Base-by-base conservation (phyloP, 2,113 vertebrate genomes). In the Deroptyus accipitrinus region DNA sequence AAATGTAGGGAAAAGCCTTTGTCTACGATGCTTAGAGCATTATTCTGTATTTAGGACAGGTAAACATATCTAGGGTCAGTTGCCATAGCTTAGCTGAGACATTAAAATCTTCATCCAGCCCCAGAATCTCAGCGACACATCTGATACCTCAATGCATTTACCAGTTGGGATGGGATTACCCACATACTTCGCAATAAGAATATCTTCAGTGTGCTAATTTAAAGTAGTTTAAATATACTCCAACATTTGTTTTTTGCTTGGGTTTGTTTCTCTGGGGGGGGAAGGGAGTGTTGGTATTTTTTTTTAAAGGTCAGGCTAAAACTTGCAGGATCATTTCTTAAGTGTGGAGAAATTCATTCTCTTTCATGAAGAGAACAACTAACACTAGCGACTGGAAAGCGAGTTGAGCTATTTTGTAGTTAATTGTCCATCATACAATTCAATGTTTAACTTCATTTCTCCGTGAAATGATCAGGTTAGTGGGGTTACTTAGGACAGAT, bases 401-500 rank as follows among this genome's bases (percentile, higher is more conserved):
- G 0, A 86, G 48, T 13, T 48, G 52, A 86, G 22, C 61, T 61
- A 64, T 90, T 83, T 49, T 88, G 39, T 52, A 79, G 30, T 44
- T 41, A 72, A 72, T 55, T 75, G 22, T 44, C 35, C 55, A 46
- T 52, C 16, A 64, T 4, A 55, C 10, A 92, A 57, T 20, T 86
- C 73, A 80, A 14, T 31, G 19, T 75, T 88, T 93, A 72, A 75
- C 62, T 87, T 87, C 13, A 86, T 80, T 78, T 88, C 51, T 52
- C 63, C 83, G 31, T 17, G 19, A 87, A 77, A 42, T 0, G 0
- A 10, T 70, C 37, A 15, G 68, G 41, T 67, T 87, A 90, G 14
- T 30, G 88, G 86, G 48, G 76, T 51, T 96, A 86, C 88, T 97
- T 94, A 89, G 88, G 73, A 63, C 86, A 94, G 42, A 92, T 85